These are phyloP conservation scores for Crioceris asparagi DNA, from an alignment of 2,888 invertebrate genomes.

Conservation along the genomic window DNA sequence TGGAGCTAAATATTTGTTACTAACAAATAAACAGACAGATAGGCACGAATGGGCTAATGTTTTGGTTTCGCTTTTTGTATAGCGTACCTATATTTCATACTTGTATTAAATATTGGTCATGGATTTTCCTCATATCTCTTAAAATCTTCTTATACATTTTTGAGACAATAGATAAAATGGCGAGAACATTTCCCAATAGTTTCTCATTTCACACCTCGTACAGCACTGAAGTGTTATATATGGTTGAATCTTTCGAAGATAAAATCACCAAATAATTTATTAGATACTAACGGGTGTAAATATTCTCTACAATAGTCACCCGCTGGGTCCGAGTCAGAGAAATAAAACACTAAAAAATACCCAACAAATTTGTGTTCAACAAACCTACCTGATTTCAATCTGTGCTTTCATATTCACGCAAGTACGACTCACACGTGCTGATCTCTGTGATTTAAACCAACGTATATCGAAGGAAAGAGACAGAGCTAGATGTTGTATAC, in stretches of 20 bases:
- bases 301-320: constrained; percentile 35
- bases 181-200: too few species aligned
- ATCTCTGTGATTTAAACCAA: not conserved
- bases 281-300: constrained; percentile 36
- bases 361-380: constrained; percentile 35
- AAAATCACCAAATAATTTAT: constrained; percentile 34
- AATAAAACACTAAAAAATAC: constrained; percentile 34
- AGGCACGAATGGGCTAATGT: too few species aligned
- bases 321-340: constrained; percentile 28
- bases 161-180: too few species aligned
- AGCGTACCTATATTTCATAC: too few species aligned
- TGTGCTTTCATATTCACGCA: constrained; percentile 7
- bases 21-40: too few species aligned
- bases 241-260: constrained; percentile 17
- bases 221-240: too few species aligned
- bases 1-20: too few species aligned
- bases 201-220: too few species aligned
- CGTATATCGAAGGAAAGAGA: constrained; percentile 2
- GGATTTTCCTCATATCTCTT: too few species aligned
- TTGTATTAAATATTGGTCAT: too few species aligned
- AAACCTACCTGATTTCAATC: constrained; percentile 31
- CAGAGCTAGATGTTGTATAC: not conserved
- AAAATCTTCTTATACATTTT: too few species aligned
- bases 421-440: constrained; percentile 8
- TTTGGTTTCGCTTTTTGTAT: too few species aligned